These are phyloP conservation scores for Eubasilissa splendida DNA, from an alignment of 2,888 invertebrate species.

Conservation along the genomic window DNA sequence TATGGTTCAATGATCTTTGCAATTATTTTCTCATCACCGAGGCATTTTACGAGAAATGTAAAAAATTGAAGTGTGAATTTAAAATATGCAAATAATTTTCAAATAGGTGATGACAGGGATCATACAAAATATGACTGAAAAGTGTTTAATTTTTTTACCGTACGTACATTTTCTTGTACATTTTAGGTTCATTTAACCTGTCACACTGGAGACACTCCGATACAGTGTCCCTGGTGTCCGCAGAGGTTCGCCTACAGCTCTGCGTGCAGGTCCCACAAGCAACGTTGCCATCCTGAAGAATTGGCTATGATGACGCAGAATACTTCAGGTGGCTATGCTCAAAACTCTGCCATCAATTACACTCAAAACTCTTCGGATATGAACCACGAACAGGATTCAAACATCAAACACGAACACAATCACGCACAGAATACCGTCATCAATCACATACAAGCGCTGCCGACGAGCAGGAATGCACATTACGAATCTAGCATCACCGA, in stretches of 20 bases:
- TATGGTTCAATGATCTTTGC: too few species aligned
- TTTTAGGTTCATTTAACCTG: conserved; percentile 72
- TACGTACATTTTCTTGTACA: not conserved
- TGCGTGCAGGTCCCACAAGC: conserved; percentile 72
- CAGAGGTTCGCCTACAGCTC: conserved; percentile 74
- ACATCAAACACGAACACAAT: conserved; percentile 3
- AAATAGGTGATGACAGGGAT: too few species aligned
- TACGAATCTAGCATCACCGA: conserved; percentile 19
- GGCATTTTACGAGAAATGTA: too few species aligned
- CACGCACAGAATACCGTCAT: not conserved
- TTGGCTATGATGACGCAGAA: conserved; percentile 37
- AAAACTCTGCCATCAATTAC: not conserved
- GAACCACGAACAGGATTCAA: not conserved
- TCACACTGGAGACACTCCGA: conserved; percentile 73
- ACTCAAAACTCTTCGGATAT: not conserved
- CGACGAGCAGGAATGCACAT: not conserved
- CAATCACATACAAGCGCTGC: not conserved
- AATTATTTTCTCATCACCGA: too few species aligned
- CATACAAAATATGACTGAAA: too few species aligned
- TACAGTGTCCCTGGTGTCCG: conserved; percentile 73
- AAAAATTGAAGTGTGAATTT: too few species aligned
- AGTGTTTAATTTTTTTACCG: too few species aligned
- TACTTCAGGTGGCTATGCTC: not conserved
- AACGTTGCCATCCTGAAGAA: conserved; percentile 70
- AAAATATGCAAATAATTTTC: too few species aligned